Percentiles rank a stretch among this genome's conserved stretches.
phyloP scores from a whole-genome alignment of 2,113 vertebrate species.

The Sylvietta virens region DNA sequence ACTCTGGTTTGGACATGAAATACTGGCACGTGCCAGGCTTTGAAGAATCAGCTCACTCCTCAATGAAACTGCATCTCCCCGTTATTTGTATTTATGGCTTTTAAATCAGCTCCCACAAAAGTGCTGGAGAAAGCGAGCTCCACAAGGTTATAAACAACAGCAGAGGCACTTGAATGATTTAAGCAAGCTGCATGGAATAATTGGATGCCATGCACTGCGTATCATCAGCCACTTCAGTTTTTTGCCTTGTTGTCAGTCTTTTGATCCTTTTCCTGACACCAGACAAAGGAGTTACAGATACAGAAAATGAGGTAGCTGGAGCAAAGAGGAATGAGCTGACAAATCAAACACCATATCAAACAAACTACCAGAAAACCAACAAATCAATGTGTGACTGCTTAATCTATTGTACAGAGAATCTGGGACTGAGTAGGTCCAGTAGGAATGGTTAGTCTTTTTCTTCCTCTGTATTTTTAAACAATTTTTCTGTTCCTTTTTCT shows the following conservation, averaged over 20 bases:
- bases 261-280: not conserved
- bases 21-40: not conserved
- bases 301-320: not conserved
- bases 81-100: not conserved
- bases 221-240: not conserved
- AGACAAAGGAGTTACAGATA: not conserved
- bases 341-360: not conserved
- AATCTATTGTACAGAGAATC: not conserved
- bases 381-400: not conserved
- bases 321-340: not conserved
- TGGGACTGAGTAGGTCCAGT: not conserved
- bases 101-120: not conserved
- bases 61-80: not conserved
- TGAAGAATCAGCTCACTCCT: not conserved
- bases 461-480: not conserved
- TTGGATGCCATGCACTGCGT: not conserved
- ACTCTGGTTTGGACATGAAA: not conserved
- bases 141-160: not conserved
- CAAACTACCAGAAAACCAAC: not conserved
- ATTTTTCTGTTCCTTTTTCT: not conserved
- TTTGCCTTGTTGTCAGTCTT: not conserved
- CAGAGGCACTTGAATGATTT: not conserved
- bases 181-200: constrained; percentile 2
- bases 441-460: not conserved
- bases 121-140: not conserved